phyloP scores from a whole-genome alignment of 2,113 vertebrate species.

The Odobenus rosmarus region DNA sequence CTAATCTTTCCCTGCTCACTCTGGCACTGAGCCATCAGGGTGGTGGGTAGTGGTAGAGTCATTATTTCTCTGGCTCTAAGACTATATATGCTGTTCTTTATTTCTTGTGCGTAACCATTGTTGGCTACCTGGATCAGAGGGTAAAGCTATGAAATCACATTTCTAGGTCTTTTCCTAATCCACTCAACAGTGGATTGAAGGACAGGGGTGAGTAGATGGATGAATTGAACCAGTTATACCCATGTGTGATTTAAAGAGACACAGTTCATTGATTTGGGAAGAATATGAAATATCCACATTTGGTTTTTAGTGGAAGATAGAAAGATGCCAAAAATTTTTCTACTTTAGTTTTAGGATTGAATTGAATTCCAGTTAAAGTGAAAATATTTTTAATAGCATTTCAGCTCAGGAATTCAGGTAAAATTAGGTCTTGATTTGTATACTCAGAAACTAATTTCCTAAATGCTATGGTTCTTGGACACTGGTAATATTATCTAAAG shows the following conservation, averaged over 20 bases:
- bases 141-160: slow-evolving; percentile 20
- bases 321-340: neutral
- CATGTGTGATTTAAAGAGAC: neutral
- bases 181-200: slow-evolving; percentile 2
- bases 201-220: neutral
- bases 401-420: slow-evolving; percentile 38
- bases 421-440: slow-evolving; percentile 28
- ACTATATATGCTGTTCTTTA: neutral
- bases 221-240: neutral
- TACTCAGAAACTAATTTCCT: slow-evolving; percentile 1
- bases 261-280: neutral
- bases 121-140: neutral
- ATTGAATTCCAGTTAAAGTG: slow-evolving; percentile 16
- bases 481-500: neutral
- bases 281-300: neutral
- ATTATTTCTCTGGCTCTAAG: neutral
- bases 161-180: slow-evolving; percentile 30
- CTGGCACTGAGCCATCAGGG: neutral
- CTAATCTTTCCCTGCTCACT: neutral
- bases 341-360: neutral
- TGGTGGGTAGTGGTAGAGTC: neutral
- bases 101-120: neutral
- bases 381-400: slow-evolving; percentile 36
- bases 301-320: slow-evolving; percentile 40
- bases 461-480: neutral